Conservation (phyloP, 92 coral and sea anemone genomes). For the Anthopleura xanthogrammica region DNA sequence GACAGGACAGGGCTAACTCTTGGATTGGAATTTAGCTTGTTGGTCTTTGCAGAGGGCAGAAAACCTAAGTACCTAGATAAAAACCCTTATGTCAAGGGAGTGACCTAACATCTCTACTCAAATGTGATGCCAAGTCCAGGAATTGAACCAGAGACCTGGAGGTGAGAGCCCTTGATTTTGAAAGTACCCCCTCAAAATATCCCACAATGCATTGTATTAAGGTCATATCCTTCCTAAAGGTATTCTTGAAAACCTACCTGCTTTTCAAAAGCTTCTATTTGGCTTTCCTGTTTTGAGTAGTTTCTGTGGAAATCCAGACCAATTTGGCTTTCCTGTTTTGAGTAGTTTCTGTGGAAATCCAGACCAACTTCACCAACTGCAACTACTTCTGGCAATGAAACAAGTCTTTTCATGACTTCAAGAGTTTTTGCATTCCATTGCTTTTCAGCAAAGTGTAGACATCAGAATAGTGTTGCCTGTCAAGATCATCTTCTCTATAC, state of each 20-base stretch:
- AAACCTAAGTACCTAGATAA: too few species aligned
- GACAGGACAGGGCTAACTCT: too few species aligned
- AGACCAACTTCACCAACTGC: constrained; percentile 99
- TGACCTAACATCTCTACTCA: too few species aligned
- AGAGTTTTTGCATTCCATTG: constrained; percentile 82
- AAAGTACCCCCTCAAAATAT: too few species aligned
- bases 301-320: constrained; percentile 94
- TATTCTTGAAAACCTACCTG: constrained; percentile 52
- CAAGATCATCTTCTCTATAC: constrained; percentile 91
- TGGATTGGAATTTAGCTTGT: too few species aligned
- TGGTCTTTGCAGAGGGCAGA: too few species aligned
- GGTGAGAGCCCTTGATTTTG: too few species aligned
- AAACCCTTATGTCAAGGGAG: too few species aligned
- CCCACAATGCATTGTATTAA: too few species aligned
- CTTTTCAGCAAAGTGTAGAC: constrained; percentile 88
- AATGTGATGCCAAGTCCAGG: too few species aligned
- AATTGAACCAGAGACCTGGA: too few species aligned
- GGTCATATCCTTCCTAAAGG: background rate
- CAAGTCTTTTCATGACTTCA: constrained; percentile 66
- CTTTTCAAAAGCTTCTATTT: constrained; percentile 82
- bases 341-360: constrained; percentile 91
- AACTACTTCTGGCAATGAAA: constrained; percentile 86
- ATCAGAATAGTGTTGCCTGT: constrained; percentile 90
- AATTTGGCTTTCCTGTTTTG: too few species aligned
- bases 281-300: constrained; percentile 85